These are phyloP conservation scores for Oxyruncus cristatus DNA, from an alignment of 2,113 vertebrate genomes.

Conservation along the genomic window DNA sequence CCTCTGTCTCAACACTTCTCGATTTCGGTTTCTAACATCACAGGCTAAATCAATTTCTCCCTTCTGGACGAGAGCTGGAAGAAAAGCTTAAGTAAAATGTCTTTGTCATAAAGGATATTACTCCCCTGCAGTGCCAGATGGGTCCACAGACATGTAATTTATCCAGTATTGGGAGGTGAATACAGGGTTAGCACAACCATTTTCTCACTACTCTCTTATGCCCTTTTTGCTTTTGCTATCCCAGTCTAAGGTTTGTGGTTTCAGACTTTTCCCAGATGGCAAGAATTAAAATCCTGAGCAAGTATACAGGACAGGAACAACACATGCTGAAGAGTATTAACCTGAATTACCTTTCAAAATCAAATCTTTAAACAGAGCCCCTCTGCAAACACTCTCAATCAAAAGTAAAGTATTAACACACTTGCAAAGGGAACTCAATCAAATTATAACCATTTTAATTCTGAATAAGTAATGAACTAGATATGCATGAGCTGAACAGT, in stretches of 20 bases:
- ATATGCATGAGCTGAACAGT: background rate
- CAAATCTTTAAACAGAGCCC: background rate
- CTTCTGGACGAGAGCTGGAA: constrained; percentile 13
- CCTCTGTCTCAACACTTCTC: background rate
- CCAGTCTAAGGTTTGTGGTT: background rate
- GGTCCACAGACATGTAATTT: constrained; percentile 18
- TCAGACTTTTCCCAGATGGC: background rate
- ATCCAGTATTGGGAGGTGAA: constrained; percentile 15
- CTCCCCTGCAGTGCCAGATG: constrained; percentile 17
- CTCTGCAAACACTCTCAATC: background rate
- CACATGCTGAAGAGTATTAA: background rate
- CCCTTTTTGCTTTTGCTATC: background rate
- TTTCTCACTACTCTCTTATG: constrained; percentile 20
- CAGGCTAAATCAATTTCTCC: constrained; percentile 12
- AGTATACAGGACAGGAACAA: background rate
- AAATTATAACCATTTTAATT: background rate
- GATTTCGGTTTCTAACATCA: constrained; percentile 21
- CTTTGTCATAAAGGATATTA: constrained; percentile 23
- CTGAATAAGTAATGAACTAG: background rate
- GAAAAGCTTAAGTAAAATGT: constrained; percentile 45
- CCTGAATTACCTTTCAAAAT: constrained; percentile 10
- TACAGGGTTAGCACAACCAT: constrained; percentile 42
- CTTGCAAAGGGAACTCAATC: background rate
- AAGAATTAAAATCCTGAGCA: background rate
- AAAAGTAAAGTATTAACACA: background rate